Evolutionary conservation across 2,113 vertebrate species (phyloP).

Genomic region (Conger conger): DNA sequence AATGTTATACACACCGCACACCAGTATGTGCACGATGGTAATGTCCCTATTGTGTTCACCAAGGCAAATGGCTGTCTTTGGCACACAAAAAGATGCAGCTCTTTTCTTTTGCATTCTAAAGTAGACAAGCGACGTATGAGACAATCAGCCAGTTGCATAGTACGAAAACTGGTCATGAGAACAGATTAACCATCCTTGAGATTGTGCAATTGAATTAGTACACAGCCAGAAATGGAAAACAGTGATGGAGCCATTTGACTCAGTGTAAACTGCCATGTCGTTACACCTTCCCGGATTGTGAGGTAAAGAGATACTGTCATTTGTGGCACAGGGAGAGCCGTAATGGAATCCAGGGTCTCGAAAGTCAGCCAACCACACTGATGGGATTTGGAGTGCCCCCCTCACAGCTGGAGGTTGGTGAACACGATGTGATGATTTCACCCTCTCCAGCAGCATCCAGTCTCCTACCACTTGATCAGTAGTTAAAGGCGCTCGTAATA

Average conservation of each 20-base stretch:
- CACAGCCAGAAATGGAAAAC: neutral
- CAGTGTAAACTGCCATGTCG: neutral
- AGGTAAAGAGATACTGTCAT: conserved; percentile 1
- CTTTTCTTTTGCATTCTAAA: conserved; percentile 10
- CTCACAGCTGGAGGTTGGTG: neutral
- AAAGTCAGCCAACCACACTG: conserved; percentile 8
- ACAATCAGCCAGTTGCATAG: conserved; percentile 7
- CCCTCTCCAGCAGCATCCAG: neutral
- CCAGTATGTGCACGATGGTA: conserved; percentile 62
- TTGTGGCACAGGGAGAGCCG: neutral
- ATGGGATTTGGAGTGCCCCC: neutral
- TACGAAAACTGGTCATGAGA: neutral
- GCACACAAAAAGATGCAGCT: conserved; percentile 29
- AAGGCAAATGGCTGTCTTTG: conserved; percentile 69
- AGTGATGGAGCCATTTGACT: neutral
- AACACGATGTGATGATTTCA: neutral
- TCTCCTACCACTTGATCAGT: neutral
- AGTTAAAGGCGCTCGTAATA: neutral
- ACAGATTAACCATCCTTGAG: neutral
- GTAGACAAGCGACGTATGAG: neutral
- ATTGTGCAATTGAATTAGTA: conserved; percentile 3
- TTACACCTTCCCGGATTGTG: neutral
- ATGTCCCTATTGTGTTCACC: conserved; percentile 60
- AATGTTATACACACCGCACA: conserved; percentile 67
- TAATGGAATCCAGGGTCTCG: conserved; percentile 9